Evolutionary conservation across 2,888 invertebrate genomes (phyloP).

Genomic region (Athalia cordata): DNA sequence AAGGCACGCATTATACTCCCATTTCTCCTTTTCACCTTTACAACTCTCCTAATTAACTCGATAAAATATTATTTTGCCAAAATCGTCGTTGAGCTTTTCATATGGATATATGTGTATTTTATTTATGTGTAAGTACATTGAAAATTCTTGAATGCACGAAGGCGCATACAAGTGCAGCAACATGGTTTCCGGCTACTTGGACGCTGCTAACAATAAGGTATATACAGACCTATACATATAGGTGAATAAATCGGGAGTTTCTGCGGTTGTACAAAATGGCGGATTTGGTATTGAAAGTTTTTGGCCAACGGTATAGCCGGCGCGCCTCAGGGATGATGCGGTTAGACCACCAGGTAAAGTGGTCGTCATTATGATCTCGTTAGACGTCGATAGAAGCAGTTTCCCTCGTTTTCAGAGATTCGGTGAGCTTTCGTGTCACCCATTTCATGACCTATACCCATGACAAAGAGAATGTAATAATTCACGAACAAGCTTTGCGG

Average conservation of each 20-base stretch:
- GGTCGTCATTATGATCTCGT: slow-evolving; percentile 43
- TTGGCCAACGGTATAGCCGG: background rate
- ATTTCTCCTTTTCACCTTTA: background rate
- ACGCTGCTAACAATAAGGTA: too few relatives aligned
- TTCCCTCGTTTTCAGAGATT: slow-evolving; percentile 9
- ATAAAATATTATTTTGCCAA: too few relatives aligned
- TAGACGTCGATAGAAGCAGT: slow-evolving; percentile 32
- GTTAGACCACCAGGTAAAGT: slow-evolving; percentile 32
- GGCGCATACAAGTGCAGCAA: too few relatives aligned
- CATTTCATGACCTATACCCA: slow-evolving; percentile 15
- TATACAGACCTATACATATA: too few relatives aligned
- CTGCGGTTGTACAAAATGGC: slow-evolving; percentile 15
- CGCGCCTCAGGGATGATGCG: slow-evolving; percentile 21
- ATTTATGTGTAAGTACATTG: too few relatives aligned
- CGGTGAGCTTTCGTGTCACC: slow-evolving; percentile 14
- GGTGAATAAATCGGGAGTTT: background rate
- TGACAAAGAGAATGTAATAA: slow-evolving; percentile 38
- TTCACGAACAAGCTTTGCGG: slow-evolving; percentile 38
- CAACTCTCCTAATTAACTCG: too few relatives aligned
- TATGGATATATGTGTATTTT: too few relatives aligned
- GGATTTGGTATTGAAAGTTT: slow-evolving; percentile 32
- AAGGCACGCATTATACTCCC: background rate
- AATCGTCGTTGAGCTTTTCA: too few relatives aligned
- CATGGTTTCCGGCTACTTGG: too few relatives aligned
- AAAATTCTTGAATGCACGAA: too few relatives aligned